Base-by-base conservation (phyloP, 2,888 invertebrate genomes). In the Gandaritis pyraliata region DNA sequence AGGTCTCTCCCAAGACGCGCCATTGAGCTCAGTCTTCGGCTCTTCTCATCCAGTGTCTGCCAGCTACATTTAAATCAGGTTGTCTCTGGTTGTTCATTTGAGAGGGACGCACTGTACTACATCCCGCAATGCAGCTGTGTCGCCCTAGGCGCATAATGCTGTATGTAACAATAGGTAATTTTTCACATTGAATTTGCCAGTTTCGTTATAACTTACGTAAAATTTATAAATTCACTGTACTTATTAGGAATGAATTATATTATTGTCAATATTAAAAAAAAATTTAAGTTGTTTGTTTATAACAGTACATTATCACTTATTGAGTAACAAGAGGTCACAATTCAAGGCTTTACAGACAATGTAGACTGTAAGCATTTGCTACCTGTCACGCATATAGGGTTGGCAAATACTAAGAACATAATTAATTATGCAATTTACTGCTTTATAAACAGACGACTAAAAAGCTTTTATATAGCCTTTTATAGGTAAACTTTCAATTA, bases 31-130 rank as follows among this genome's bases (percentile, higher is more conserved):
- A 33, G 39, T 16, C 64, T 63, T n/a, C n/a, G n/a, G n/a, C n/a
- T n/a, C n/a, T n/a, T n/a, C n/a, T n/a, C n/a, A n/a, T n/a, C n/a
- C n/a, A n/a, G n/a, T n/a, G n/a, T n/a, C n/a, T n/a, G n/a, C n/a
- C n/a, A n/a, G n/a, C n/a, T 74, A 80, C 80, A 78, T 83, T n/a
- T 87, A 87, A 88, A 87, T 89, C 88, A 87, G 82, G 78, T 79
- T 85, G 88, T 86, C 85, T 82, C 81, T 78, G 78, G 80, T 79
- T 77, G 80, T 82, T 80, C 80, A 72, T 57, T 46, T 81, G 78
- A n/a, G n/a, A n/a, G n/a, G n/a, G 75, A 75, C 74, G 76, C 75
- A 72, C 72, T 73, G 76, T 73, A 65, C 69, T 64, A 45, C 46
- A 58, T 59, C 74, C 77, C 74, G 70, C 74, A 72, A 70, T 71